A percentile compares a stretch with the other conserved stretches of the same genome.
These are phyloP conservation scores for Melinopterus prodromus DNA, from an alignment of 2,888 invertebrate species.

Conservation along the genomic window DNA sequence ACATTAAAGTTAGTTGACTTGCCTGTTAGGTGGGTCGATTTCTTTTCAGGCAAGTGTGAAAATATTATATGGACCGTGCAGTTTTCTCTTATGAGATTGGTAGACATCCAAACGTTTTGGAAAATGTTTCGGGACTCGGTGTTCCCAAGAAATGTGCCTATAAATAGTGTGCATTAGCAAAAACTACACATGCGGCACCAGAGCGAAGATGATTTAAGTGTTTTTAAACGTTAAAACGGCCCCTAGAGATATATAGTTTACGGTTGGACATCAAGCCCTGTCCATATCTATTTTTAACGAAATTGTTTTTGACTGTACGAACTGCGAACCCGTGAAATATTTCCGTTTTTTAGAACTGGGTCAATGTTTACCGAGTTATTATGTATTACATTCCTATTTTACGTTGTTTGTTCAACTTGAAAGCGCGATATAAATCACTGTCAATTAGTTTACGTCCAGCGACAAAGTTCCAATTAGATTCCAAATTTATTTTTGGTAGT, in stretches of 20 bases:
- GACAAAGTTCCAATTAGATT: neutral
- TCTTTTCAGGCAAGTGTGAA: neutral
- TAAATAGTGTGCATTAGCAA: neutral
- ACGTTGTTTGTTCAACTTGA: neutral
- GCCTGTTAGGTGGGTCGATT: no score
- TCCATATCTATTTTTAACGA: neutral
- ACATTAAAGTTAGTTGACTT: no score
- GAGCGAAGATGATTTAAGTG: neutral
- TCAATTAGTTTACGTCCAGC: neutral
- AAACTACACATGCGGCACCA: neutral
- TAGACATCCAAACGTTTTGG: conserved; percentile 20
- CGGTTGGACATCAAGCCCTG: neutral
- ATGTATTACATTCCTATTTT: neutral
- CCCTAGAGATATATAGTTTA: neutral
- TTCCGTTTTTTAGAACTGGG: neutral
- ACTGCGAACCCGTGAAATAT: neutral
- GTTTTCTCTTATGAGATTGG: neutral
- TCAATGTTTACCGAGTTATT: neutral
- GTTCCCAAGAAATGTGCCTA: neutral
- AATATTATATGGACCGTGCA: neutral
- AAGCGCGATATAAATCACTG: neutral
- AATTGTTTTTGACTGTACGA: neutral
- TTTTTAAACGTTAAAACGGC: neutral
- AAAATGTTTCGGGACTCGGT: neutral
- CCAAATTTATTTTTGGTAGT: neutral